Evolutionary conservation across 2,797 vertebrate genomes (phyloP), one percentile per base, ranked within the genome.

Genomic region (Oreochromis grahami): DNA sequence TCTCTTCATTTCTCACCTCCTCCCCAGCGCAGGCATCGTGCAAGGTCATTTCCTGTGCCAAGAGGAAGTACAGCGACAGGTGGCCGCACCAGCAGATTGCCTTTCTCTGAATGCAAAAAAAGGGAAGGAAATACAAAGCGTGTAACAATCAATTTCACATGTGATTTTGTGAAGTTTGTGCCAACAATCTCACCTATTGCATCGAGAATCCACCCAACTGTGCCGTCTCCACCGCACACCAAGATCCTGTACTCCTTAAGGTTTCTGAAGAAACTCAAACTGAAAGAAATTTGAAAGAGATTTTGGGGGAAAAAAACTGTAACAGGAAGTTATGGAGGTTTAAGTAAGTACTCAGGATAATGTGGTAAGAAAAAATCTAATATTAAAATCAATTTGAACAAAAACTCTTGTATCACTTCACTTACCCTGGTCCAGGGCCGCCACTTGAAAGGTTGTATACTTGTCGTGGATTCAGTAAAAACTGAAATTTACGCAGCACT

Each of bases 171-270:
- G 6, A 24, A 21, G 5, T 48, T 84, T n/a, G 8, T 48, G 53
- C 9, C 14, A 26, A 12, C 11, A 32, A 65, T 70, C 96, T 95
- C 91, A 99, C 98, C 98, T 80, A 99, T 98, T 52, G 97, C 97
- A 43, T 99, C 98, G 10, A 99, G 95, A 84, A 99, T 98, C 98
- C 98, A 99, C 87, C 98, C 98, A 36, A 99, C 98, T 2, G 98
- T 99, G 84, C 98, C 98, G 2, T 99, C 98, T 24, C 98, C 98
- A 1, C 98, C 98, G 8, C 98, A 98, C 60, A 98, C 98, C 95
- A 99, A 90, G 89, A 99, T 96, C 82, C 97, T 96, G 91, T 95
- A 98, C 63, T 97, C 89, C 36, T 96, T 91, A 76, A 98, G 95
- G 10, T 97, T 94, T 87, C 94, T 96, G 95, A 99, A 99, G 94